These are phyloP conservation scores for Perca schrenkii DNA, from an alignment of 2,113 vertebrate species.

Conservation along the genomic window DNA sequence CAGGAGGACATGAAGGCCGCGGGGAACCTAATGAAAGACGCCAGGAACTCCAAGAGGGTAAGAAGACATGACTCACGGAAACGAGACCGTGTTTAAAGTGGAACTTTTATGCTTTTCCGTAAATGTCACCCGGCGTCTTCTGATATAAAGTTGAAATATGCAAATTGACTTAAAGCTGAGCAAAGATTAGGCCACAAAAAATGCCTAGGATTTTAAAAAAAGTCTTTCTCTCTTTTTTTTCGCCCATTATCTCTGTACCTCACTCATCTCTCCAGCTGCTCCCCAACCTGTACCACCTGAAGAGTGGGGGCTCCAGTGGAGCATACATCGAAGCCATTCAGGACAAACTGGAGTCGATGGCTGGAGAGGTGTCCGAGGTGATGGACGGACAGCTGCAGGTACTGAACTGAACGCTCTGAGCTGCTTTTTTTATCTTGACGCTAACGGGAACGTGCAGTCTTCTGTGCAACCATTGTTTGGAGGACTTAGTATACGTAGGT, in stretches of 20 bases:
- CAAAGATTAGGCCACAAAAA: background rate
- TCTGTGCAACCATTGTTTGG: background rate
- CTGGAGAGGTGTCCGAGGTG: slow-evolving; percentile 91
- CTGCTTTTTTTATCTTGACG: background rate
- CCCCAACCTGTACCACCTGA: slow-evolving; percentile 93
- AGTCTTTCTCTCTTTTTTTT: too few relatives aligned
- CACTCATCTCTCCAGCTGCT: slow-evolving; percentile 85
- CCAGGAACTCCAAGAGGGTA: slow-evolving; percentile 97
- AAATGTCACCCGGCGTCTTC: too few relatives aligned
- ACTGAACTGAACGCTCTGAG: background rate
- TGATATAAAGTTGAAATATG: too few relatives aligned
- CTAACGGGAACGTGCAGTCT: background rate
- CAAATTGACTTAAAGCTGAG: too few relatives aligned
- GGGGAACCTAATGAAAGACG: slow-evolving; percentile 92
- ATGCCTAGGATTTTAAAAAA: background rate
- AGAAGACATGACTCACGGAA: background rate
- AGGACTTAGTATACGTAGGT: too few relatives aligned
- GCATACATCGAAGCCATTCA: slow-evolving; percentile 89
- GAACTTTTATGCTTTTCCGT: too few relatives aligned
- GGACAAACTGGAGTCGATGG: slow-evolving; percentile 93
- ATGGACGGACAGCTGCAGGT: slow-evolving; percentile 97
- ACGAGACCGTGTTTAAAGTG: background rate
- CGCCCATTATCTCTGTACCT: background rate
- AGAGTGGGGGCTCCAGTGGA: slow-evolving; percentile 76
- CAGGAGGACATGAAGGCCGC: slow-evolving; percentile 92